These are phyloP conservation scores for Chaunax sp. DNA, from an alignment of 2,797 vertebrate genomes.

Conservation along the genomic window DNA sequence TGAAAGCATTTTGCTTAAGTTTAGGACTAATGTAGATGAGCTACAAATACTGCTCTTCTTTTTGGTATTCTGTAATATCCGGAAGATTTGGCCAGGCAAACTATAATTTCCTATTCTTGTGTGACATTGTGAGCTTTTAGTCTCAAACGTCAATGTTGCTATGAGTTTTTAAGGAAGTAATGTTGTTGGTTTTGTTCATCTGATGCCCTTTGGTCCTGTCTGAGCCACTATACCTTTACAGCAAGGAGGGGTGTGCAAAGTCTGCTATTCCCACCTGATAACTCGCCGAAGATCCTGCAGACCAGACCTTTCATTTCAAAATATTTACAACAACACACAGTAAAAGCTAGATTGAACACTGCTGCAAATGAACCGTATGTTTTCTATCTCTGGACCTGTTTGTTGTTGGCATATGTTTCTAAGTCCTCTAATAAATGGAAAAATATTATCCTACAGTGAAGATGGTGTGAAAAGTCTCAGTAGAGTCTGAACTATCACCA, in stretches of 20 bases:
- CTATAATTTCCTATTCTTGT: not conserved
- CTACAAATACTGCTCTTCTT: not conserved
- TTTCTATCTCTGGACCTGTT: not conserved
- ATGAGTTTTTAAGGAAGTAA: not conserved
- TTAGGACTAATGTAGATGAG: not conserved
- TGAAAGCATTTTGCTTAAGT: not conserved
- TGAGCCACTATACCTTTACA: constrained; percentile 2
- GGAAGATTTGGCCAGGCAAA: not conserved
- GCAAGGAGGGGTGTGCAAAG: constrained; percentile 14
- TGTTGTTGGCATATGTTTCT: not conserved
- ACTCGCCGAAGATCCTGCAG: constrained; percentile 9
- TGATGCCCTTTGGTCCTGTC: constrained; percentile 44
- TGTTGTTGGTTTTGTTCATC: not conserved
- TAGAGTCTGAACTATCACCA: not conserved
- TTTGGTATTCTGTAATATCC: not conserved
- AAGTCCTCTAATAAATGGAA: not conserved
- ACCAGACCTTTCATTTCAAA: not conserved
- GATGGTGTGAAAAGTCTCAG: not conserved
- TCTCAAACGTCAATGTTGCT: not conserved
- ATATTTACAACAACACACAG: not conserved
- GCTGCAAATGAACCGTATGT: not conserved
- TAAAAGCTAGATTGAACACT: not conserved
- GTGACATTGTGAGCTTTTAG: not conserved
- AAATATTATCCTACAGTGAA: not conserved
- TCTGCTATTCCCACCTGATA: constrained; percentile 16